phyloP scores from a whole-genome alignment of 2,113 vertebrate species.

The Terrapene triunguis region DNA sequence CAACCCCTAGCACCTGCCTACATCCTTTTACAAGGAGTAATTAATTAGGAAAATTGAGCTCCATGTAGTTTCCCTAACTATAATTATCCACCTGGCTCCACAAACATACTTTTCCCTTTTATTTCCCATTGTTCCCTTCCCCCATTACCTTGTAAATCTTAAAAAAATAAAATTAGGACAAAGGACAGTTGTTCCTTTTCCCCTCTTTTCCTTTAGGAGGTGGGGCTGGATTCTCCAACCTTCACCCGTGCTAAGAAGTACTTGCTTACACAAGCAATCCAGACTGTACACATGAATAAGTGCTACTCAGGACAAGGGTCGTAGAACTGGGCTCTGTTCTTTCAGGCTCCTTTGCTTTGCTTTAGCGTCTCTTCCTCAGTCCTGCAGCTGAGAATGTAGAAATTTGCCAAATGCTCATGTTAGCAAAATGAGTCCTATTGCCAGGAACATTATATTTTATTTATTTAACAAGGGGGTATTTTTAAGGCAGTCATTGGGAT shows the following conservation, averaged over 20 bases:
- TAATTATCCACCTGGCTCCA: background rate
- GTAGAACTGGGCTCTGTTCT: background rate
- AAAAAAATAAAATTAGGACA: background rate
- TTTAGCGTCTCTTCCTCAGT: background rate
- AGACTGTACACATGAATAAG: background rate
- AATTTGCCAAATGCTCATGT: background rate
- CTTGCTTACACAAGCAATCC: background rate
- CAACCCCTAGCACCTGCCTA: background rate
- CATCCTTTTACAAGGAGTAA: background rate
- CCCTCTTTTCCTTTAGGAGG: background rate
- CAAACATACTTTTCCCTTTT: background rate
- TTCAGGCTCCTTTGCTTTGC: background rate
- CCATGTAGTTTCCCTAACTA: background rate
- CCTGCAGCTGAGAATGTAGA: background rate
- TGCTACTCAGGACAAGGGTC: background rate
- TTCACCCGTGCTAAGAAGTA: background rate
- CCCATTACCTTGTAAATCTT: background rate
- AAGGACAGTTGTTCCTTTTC: no score
- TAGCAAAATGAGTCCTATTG: slow-evolving; percentile 7
- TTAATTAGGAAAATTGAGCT: background rate
- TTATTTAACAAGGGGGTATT: background rate
- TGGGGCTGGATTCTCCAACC: background rate
- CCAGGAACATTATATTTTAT: background rate
- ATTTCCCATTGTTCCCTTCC: background rate
- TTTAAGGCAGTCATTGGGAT: background rate